Evolutionary conservation across 2,113 vertebrate genomes (phyloP), one percentile per base, ranked within the genome.

Genomic region (Hypomesus transpacificus): DNA sequence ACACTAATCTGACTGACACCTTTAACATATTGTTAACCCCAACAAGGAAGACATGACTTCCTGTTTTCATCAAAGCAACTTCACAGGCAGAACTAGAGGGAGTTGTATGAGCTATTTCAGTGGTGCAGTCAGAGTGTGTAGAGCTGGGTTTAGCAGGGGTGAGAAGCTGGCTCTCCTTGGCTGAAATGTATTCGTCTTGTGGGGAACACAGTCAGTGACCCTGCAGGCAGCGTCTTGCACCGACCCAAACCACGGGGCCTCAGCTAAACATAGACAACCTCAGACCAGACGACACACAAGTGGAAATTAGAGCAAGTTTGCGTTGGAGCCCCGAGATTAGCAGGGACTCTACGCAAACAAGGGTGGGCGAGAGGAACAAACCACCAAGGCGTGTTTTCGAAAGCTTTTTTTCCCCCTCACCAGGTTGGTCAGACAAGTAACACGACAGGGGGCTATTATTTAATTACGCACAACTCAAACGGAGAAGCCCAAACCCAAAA

Each of bases 241-340:
- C 65, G 67, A 81, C 77, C 39, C 63, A 58, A 90, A 89, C 87
- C 90, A 77, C 69, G 24, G 60, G 75, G 66, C 74, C 80, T 65
- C 75, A 28, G 80, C 91, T 90, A 89, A 90, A 90, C 86, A 77
- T 88, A 89, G 87, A 75, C 65, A 84, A 73, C 78, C 81, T 84
- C 80, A 76, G 80, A 88, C 80, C 88, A 87, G 82, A 88, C 77
- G 75, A 58, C 73, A 73, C 34, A 57, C 22, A 18, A 59, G 68
- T 85, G 80, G 85, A 82, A 86, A 87, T 59, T 64, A 20, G 61
- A 69, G 75, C 14, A 21, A 75, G 64, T 71, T 73, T 57, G 74
- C 69, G 58, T 64, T 68, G 68, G 67, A 68, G 68, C 76, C 61
- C 39, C 67, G 62, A 58, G 79, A 79, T 78, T 20, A 81, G 81